These are phyloP conservation scores for Coccyzus lansbergi DNA, from an alignment of 2,797 vertebrate species.

Conservation along the genomic window DNA sequence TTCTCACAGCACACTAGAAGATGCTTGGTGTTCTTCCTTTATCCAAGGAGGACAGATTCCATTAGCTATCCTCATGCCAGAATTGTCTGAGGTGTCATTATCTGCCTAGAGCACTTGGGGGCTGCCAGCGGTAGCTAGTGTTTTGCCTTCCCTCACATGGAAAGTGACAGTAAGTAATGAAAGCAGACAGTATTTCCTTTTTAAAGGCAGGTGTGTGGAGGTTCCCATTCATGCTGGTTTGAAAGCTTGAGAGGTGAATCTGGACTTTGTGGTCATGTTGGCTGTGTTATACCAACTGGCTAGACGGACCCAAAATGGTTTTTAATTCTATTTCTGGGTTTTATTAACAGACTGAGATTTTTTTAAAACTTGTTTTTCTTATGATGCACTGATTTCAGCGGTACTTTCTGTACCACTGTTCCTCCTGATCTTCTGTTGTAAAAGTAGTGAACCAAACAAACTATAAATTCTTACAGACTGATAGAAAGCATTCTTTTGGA, in stretches of 20 bases:
- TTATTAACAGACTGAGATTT: rapidly evolving
- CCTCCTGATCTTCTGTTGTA: not conserved
- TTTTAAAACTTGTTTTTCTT: not conserved
- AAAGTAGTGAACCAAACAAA: not conserved
- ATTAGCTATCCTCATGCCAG: not conserved
- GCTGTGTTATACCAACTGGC: not conserved
- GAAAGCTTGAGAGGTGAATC: not conserved
- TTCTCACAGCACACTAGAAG: not conserved
- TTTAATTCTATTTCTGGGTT: not conserved
- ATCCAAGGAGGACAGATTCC: not conserved
- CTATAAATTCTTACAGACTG: not conserved
- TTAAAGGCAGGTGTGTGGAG: not conserved
- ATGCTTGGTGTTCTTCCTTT: not conserved
- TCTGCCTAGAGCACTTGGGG: rapidly evolving
- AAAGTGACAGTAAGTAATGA: not conserved
- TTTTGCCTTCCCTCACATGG: rapidly evolving
- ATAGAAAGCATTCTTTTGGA: not conserved
- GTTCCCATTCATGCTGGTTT: not conserved
- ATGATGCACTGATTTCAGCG: rapidly evolving
- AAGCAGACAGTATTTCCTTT: rapidly evolving
- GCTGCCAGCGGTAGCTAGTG: not conserved
- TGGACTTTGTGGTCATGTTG: not conserved
- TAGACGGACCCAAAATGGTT: not conserved
- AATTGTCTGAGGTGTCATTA: not conserved
- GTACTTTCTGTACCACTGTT: not conserved